Evolutionary conservation across 2,888 invertebrate species (phyloP), one percentile per base, ranked within the genome.

Genomic region (Rotaria magnacalcarata): DNA sequence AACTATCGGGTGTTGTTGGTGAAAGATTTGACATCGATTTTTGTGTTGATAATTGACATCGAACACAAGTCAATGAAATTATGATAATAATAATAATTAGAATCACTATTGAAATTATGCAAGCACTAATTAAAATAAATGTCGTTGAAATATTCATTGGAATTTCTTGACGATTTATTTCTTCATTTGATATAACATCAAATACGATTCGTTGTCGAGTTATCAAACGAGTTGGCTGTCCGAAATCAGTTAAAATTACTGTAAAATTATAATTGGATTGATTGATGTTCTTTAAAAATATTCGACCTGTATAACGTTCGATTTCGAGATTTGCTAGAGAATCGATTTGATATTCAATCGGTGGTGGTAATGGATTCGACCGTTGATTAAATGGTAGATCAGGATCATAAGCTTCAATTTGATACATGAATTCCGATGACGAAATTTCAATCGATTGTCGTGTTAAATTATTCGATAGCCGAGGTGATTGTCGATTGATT

Each of bases 371-470:
- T n/a, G 24, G 10, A 8, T 34, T 34, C 14, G 4, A 47, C 4
- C 5, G 24, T n/a, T 47, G 11, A 47, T 80, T 16, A 0, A 14
- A 7, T 24, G 7, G 14, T 24, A 80, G 2, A 80, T 80, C 80
- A 11, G 80, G 80, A 80, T 80, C 80, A 47, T 80, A 80, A 11
- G 47, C 80, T 80, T 80, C 1, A 11, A 80, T 80, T 80, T 80
- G 80, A 80, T 47, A 80, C 3, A 80, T 10, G 47, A 80, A 47
- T 2, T 47, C n/a, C 0, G 43, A 14, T 47, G 43, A 47, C 11
- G 4, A 0, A 24, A n/a, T 80, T 11, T 80, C 80, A 43, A 80
- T n/a, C 0, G 80, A 47, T 80, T 43, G 14, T n/a, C 14, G 47
- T 47, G 80, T 47, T 80, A n/a, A 47, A 80, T 47, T 80, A 24